These are phyloP conservation scores for Zophobas atratus DNA, from an alignment of 1,140 invertebrate species.

Conservation along the genomic window DNA sequence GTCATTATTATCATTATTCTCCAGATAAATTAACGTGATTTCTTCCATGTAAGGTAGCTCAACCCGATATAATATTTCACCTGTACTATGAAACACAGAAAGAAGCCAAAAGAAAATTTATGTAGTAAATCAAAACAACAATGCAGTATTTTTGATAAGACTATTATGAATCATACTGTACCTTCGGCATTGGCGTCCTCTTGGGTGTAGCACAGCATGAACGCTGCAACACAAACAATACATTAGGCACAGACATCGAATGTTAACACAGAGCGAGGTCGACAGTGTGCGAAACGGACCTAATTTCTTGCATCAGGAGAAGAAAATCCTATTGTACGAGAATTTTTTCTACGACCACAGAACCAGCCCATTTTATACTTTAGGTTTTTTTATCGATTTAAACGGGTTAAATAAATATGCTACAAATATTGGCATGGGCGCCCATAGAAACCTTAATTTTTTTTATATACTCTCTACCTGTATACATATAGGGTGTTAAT, in stretches of 20 bases:
- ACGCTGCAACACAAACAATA: slow-evolving; percentile 82
- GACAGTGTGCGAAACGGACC: not conserved
- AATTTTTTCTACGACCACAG: too few relatives aligned
- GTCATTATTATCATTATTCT: slow-evolving; percentile 78
- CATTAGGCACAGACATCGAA: slow-evolving; percentile 31
- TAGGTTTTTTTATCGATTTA: too few relatives aligned
- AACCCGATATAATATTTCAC: slow-evolving; percentile 91
- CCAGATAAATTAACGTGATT: slow-evolving; percentile 91
- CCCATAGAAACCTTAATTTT: too few relatives aligned
- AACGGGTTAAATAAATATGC: too few relatives aligned
- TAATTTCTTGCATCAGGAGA: too few relatives aligned
- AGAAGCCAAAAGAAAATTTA: slow-evolving; percentile 70
- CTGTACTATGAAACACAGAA: slow-evolving; percentile 80
- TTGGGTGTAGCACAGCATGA: slow-evolving; percentile 93
- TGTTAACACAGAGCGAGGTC: slow-evolving; percentile 1
- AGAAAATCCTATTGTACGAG: too few relatives aligned
- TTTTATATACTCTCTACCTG: too few relatives aligned
- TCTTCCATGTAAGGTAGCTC: slow-evolving; percentile 91
- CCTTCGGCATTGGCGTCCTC: slow-evolving; percentile 91
- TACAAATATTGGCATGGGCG: too few relatives aligned
- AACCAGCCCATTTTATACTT: too few relatives aligned
- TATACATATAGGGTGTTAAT: too few relatives aligned
- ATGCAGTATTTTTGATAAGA: slow-evolving; percentile 50
- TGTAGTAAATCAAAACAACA: slow-evolving; percentile 64
- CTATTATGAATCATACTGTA: slow-evolving; percentile 71